A percentile compares a stretch with the other conserved stretches of the same genome.
phyloP scores from a whole-genome alignment of 2,113 vertebrate species.

The Struthidea cinerea region DNA sequence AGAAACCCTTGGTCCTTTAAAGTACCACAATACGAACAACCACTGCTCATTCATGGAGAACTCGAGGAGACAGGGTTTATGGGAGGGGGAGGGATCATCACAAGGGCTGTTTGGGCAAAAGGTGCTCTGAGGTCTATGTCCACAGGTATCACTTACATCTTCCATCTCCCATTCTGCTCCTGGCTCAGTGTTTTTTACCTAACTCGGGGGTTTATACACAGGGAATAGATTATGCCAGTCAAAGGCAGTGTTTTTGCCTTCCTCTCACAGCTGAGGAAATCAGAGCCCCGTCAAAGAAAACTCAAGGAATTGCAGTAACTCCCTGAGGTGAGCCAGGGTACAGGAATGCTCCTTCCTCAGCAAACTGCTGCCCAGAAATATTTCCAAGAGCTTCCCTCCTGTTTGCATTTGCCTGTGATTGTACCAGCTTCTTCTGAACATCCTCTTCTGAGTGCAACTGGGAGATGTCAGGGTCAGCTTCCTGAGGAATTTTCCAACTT shows the following conservation, averaged over 20 bases:
- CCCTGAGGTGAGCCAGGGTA: background rate
- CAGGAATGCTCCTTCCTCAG: background rate
- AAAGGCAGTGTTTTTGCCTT: background rate
- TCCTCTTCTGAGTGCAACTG: background rate
- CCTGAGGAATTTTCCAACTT: background rate
- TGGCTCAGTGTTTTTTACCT: background rate
- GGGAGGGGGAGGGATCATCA: background rate
- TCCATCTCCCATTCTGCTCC: background rate
- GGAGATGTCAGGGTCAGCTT: rapidly evolving
- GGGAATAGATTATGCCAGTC: background rate
- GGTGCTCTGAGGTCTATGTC: background rate
- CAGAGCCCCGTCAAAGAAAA: background rate
- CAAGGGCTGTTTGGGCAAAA: background rate
- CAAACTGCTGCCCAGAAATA: background rate
- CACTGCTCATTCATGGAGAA: rapidly evolving
- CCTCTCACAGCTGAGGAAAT: background rate
- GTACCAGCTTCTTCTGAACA: background rate
- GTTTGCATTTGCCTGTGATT: background rate
- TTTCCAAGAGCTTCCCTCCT: background rate
- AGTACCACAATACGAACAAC: background rate
- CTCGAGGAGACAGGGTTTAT: background rate
- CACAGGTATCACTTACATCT: background rate
- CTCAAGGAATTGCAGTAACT: background rate
- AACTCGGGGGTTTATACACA: background rate
- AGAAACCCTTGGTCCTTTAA: background rate